Base-by-base conservation (phyloP, 2,888 invertebrate genomes). In the Sussaba pulchella region DNA sequence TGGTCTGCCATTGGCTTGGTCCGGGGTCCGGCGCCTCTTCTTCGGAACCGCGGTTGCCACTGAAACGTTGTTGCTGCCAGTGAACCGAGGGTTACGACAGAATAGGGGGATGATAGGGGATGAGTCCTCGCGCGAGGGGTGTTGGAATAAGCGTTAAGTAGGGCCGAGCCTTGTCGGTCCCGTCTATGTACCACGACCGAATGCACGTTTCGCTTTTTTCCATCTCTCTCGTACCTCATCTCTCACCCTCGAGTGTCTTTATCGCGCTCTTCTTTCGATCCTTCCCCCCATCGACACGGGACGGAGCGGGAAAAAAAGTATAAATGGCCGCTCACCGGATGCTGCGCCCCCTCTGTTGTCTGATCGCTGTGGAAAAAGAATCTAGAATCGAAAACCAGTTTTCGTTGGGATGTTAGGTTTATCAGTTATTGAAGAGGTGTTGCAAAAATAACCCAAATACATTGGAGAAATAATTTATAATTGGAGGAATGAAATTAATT, bases 81-180 rank as follows among this genome's bases (percentile, higher is more conserved):
- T 45, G 43, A 52, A 41, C 41, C 69, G 73, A 86, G 88, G 89
- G 88, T 87, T 86, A 83, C 84, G 73, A 81, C 67, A 84, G 88
- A 89, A 89, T 87, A 88, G 86, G 88, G 90, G 90, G 89, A 91
- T 90, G 90, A 90, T 89, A 89, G 85, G 85, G 90, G 91, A 91
- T 90, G 91, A 89, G 89, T 88, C 85, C 73, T 78, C 78, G 73
- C 87, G 84, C 87, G 81, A 87, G 82, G 89, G 89, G 88, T 88
- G 90, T 89, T 83, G 86, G 89, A 88, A 89, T 88, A 89, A 90
- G 90, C 91, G 90, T 90, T 90, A 91, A 91, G 91, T 90, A 90
- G 89, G 90, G 88, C 87, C 86, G 86, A 88, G 83, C 82, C n/a
- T 84, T 80, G 82, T 77, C 57, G 64, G 50, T 78, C 64, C 66